Evolutionary conservation across 2,797 vertebrate species (phyloP).

Genomic region (Artibeus jamaicensis): DNA sequence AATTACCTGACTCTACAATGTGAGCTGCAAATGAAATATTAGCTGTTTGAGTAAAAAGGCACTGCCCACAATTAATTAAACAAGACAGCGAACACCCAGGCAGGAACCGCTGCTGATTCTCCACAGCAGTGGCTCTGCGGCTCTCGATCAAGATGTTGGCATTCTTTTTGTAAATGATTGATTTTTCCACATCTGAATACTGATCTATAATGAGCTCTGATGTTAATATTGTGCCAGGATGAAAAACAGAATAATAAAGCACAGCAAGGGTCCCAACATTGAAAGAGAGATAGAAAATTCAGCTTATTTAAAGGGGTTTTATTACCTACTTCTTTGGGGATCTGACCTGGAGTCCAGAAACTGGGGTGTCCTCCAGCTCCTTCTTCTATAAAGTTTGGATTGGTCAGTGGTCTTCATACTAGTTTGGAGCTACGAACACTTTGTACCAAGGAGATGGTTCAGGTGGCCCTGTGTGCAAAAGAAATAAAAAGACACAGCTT

Average conservation of each 20-base stretch:
- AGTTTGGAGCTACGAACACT: neutral
- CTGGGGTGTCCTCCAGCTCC: neutral
- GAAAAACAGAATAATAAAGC: constrained; percentile 52
- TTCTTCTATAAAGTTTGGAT: constrained; percentile 18
- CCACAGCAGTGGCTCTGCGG: neutral
- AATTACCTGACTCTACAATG: neutral
- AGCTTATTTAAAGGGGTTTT: neutral
- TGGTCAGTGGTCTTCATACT: neutral
- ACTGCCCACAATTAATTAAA: neutral
- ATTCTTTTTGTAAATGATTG: constrained; percentile 50
- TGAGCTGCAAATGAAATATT: neutral
- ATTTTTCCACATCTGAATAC: constrained; percentile 45
- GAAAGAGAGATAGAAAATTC: constrained; percentile 32
- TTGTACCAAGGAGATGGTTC: neutral
- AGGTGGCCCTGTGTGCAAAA: neutral
- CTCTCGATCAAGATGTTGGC: neutral
- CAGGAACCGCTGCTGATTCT: neutral
- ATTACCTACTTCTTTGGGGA: neutral
- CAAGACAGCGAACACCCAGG: neutral
- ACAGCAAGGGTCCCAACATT: neutral
- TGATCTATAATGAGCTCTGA: constrained; percentile 59
- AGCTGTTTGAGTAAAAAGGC: neutral
- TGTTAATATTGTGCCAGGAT: constrained; percentile 50
- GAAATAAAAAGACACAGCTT: neutral
- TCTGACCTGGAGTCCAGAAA: constrained; percentile 34